These are phyloP conservation scores for Tadarida brasiliensis DNA, from an alignment of 2,797 vertebrate species.

Conservation along the genomic window DNA sequence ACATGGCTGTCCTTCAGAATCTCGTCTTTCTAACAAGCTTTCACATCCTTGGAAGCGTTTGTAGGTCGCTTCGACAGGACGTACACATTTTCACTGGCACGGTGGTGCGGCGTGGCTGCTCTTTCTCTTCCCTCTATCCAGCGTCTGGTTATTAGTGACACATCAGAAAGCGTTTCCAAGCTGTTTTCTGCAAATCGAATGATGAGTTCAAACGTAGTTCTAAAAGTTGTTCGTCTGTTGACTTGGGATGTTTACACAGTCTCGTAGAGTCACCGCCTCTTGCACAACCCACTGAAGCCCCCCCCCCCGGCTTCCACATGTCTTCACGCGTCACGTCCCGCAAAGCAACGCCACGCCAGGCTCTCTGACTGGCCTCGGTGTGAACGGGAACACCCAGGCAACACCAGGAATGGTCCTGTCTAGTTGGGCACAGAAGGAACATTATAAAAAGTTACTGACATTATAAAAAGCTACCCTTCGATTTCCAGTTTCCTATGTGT, in stretches of 20 bases:
- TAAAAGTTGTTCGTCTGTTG: not conserved
- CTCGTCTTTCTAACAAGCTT: not conserved
- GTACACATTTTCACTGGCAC: not conserved
- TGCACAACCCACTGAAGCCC: not conserved
- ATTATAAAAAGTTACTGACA: no score
- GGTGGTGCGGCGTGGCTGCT: not conserved
- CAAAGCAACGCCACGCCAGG: not conserved
- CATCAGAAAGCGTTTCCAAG: not conserved
- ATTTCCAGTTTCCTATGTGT: not conserved
- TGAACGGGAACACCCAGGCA: not conserved
- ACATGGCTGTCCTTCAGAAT: not conserved
- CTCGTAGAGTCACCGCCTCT: not conserved
- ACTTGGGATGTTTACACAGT: not conserved
- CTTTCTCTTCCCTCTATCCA: not conserved
- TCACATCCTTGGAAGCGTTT: not conserved
- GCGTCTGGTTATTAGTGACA: not conserved
- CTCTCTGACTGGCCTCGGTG: not conserved
- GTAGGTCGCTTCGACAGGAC: not conserved
- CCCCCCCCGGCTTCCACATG: not conserved
- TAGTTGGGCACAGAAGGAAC: not conserved
- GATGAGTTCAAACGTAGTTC: not conserved
- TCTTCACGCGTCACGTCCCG: not conserved
- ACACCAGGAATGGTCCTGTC: not conserved
- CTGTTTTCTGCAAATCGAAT: not conserved
- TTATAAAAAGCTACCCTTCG: not conserved